phyloP scores from a whole-genome alignment of 2,888 invertebrate species.

The Diarsia rubi region DNA sequence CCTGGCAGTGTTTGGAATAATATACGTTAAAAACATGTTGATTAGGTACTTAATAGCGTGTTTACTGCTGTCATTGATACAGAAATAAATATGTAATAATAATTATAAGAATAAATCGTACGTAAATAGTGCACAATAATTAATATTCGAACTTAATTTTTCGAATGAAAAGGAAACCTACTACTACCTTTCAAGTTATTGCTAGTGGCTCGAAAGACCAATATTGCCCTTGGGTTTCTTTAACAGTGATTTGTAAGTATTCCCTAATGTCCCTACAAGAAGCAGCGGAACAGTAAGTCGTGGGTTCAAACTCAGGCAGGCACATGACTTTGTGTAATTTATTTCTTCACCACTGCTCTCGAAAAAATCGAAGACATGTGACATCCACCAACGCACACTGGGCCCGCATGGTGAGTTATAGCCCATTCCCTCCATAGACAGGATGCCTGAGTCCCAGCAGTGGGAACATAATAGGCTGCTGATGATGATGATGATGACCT shows the following conservation, averaged over 20 bases:
- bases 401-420: too few relatives aligned
- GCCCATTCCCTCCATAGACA: too few relatives aligned
- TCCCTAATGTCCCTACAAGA: not conserved
- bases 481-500: too few relatives aligned
- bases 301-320: too few relatives aligned
- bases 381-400: too few relatives aligned
- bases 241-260: not conserved
- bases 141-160: slow-evolving; percentile 1
- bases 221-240: not conserved
- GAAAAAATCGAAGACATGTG: too few relatives aligned
- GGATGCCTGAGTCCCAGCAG: too few relatives aligned
- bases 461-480: too few relatives aligned
- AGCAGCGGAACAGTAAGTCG: too few relatives aligned
- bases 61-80: slow-evolving; percentile 20
- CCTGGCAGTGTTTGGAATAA: slow-evolving; percentile 3
- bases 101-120: not conserved
- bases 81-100: slow-evolving; percentile 3
- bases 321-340: too few relatives aligned
- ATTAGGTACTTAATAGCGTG: slow-evolving; percentile 13
- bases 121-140: not conserved
- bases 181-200: not conserved
- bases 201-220: not conserved
- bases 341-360: too few relatives aligned
- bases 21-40: slow-evolving; percentile 30
- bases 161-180: not conserved